phyloP scores from a whole-genome alignment of 2,797 vertebrate species.

The Anableps anableps region DNA sequence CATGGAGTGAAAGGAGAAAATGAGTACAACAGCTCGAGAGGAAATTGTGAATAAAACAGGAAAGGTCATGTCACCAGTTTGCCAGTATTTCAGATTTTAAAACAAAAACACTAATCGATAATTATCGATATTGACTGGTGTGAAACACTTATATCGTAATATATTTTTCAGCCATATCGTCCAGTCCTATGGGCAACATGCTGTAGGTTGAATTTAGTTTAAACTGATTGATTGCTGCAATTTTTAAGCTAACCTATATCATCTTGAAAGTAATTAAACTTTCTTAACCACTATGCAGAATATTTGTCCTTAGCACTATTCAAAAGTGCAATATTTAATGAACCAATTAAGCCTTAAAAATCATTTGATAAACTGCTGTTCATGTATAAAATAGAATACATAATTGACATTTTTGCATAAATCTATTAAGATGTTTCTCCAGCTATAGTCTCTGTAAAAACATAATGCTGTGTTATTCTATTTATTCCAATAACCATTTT shows the following conservation, averaged over 20 bases:
- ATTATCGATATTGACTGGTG: no score
- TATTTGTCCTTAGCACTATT: background rate
- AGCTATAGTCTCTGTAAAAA: background rate
- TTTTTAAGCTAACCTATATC: background rate
- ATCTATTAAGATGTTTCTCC: background rate
- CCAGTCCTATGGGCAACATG: background rate
- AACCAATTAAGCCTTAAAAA: background rate
- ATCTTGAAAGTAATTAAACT: background rate
- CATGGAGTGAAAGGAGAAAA: no score
- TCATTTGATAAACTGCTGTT: background rate
- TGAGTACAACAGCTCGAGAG: no score
- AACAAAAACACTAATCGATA: no score
- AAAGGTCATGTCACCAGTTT: no score
- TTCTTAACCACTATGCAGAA: background rate
- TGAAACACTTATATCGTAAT: no score
- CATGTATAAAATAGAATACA: background rate
- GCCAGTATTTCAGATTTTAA: no score
- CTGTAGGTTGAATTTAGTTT: background rate
- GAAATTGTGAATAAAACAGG: no score
- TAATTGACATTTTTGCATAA: background rate
- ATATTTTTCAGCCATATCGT: no score
- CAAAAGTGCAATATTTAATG: background rate
- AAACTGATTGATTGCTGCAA: background rate
- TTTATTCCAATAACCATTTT: background rate
- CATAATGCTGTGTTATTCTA: background rate